Base-by-base conservation (phyloP, 2,797 vertebrate genomes). In the Alosa sapidissima region DNA sequence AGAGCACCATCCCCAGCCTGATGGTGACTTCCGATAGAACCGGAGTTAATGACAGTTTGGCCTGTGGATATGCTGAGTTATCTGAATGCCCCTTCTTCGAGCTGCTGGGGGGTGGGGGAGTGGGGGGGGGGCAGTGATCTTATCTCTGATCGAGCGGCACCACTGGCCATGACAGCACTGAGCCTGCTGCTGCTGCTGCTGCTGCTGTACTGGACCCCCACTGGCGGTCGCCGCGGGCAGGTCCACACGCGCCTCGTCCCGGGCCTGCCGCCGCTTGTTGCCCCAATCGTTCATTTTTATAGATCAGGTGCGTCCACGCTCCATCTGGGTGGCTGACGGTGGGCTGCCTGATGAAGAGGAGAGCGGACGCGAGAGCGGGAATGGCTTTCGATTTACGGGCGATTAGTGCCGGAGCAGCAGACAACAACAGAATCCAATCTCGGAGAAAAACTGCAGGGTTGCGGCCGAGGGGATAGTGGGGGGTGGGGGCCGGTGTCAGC, bases 211-310 rank as follows among this genome's bases (percentile, higher is more conserved):
- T 33, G 28, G 28, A 5, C 72, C 41, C 36, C 16, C 72, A 78
- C 41, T 47, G 19, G 41, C 16, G 41, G 19, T 47, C 1, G 41
- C 41, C 47, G 58, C 24, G 58, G 9, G 72, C 72, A 78, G 72
- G 72, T 47, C 72, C 41, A 19, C 7, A 16, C 72, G 2, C 19
- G 41, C 54, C 54, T n/a, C 36, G 5, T 41, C 19, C 72, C 41
- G 16, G 72, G 72, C 72, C 41, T 78, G 72, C 72, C 72, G 5
- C 72, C 16, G 14, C 72, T 86, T 84, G 86, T 84, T 84, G 47
- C 11, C 68, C 51, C 45, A 92, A 92, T 92, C 93, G 92, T 91
- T 93, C 92, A 93, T 92, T 92, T 91, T 92, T 87, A 91, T 88
- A 89, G 89, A 87, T 91, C 90, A 91, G 90, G 90, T 92, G 90